Percentiles rank a stretch among this genome's conserved stretches.
phyloP scores from a whole-genome alignment of 2,113 vertebrate genomes.

The Ancistrus triradiatus region DNA sequence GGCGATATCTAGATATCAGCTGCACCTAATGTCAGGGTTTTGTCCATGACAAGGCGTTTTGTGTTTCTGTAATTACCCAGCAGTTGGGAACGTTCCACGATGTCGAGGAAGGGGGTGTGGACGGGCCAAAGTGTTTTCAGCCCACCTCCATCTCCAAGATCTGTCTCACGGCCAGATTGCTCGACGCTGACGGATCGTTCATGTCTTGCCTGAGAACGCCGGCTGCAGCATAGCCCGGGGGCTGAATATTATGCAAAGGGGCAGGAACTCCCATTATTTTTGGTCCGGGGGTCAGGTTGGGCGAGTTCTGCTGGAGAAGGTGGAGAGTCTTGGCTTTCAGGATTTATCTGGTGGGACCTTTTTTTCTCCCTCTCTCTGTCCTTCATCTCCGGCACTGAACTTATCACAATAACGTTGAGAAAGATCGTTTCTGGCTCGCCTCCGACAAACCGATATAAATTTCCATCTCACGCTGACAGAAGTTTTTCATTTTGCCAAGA shows the following conservation, averaged over 20 bases:
- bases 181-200: constrained; percentile 45
- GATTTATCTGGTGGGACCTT: constrained; percentile 68
- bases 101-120: not conserved
- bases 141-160: constrained; percentile 25
- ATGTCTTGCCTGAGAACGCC: constrained; percentile 47
- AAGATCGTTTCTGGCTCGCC: constrained; percentile 70
- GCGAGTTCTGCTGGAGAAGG: constrained; percentile 56
- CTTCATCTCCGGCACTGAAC: constrained; percentile 73
- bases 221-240: constrained; percentile 33
- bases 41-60: constrained; percentile 45
- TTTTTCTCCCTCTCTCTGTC: constrained; percentile 63
- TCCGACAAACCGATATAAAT: constrained; percentile 76
- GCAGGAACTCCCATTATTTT: constrained; percentile 47
- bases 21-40: constrained; percentile 46
- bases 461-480: constrained; percentile 71
- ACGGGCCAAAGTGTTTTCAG: constrained; percentile 18
- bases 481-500: constrained; percentile 73
- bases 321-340: constrained; percentile 66
- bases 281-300: constrained; percentile 55
- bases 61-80: constrained; percentile 47
- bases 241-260: constrained; percentile 57
- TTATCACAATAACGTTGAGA: constrained; percentile 74
- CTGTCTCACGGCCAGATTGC: constrained; percentile 28
- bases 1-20: constrained; percentile 35
- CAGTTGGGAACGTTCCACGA: constrained; percentile 35